Evolutionary conservation across 2,888 invertebrate genomes (phyloP), one percentile per base, ranked within the genome.

Genomic region (Corbicula japonica): DNA sequence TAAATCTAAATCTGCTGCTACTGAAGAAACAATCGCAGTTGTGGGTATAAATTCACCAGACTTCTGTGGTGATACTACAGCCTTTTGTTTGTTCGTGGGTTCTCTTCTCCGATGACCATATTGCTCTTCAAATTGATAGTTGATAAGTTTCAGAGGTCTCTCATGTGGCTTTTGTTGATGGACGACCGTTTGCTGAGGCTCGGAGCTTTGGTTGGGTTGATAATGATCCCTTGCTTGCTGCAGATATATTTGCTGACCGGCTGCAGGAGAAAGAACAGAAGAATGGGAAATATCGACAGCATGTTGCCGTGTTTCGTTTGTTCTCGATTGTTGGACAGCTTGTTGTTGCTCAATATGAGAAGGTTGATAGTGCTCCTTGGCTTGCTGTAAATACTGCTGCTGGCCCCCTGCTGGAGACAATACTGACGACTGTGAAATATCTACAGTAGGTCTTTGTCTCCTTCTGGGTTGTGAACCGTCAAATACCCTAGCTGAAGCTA

Each of bases 1-100:
- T n/a, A 80, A 48, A 41, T 76, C 69, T 34, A 80, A 50, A n/a
- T 80, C 80, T 12, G 58, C 80, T 15, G 80, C 80, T 5, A 80
- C 80, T 12, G 76, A 80, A 6, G 76, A 76, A 4, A 80, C 80
- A 0, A 68, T 80, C 26, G 76, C 54, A 34, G 80, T 80, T 15
- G 68, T 44, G 26, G 80, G 80, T 46, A 80, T 80, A 38, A 80
- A 80, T 26, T 69, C 73, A 32, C 48, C 54, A 23, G 73, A 48
- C 58, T 80, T 75, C 44, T 41, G 52, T 41, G 66, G 68, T 18
- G 75, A 66, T n/a, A 75, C 66, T 23, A 75, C 75, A 21, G 58
- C 58, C 60, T 70, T 60, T 52, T 70, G 63, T 34, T 34, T 32
- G 10, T 34, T 32, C 23, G 35, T 21, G 32, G 73, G 65, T 23